Percentiles rank a stretch among this genome's conserved stretches.
phyloP scores from a whole-genome alignment of 2,888 invertebrate species.

The Caenorhabditis doughertyi region DNA sequence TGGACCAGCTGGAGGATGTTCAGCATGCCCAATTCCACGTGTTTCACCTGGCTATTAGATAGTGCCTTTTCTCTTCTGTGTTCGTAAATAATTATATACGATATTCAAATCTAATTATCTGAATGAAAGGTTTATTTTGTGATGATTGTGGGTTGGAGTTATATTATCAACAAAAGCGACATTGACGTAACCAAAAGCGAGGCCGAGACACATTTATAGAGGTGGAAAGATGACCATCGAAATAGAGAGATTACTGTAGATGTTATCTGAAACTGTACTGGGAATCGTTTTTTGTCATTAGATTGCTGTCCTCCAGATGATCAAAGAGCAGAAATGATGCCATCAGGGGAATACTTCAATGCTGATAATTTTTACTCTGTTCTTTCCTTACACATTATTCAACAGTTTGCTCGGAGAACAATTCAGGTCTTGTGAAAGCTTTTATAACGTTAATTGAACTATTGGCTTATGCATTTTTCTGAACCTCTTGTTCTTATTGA shows the following conservation, averaged over 20 bases:
- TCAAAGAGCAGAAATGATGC: constrained; percentile 9
- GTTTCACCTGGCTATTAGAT: constrained; percentile 66
- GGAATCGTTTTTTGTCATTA: background rate
- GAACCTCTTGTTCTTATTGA: too few relatives aligned
- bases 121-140: constrained; percentile 17
- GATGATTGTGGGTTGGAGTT: constrained; percentile 6
- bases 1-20: constrained; percentile 57
- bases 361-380: too few relatives aligned
- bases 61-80: background rate
- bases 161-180: constrained; percentile 28
- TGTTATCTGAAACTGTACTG: constrained; percentile 35
- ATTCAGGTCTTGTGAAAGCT: too few relatives aligned
- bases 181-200: constrained; percentile 25
- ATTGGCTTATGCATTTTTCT: too few relatives aligned
- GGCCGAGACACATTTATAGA: constrained; percentile 25
- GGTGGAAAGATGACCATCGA: constrained; percentile 26
- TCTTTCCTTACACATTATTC: too few relatives aligned
- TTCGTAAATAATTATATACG: background rate
- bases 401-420: too few relatives aligned
- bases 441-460: too few relatives aligned
- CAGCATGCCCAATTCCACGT: constrained; percentile 64
- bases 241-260: constrained; percentile 25
- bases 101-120: background rate
- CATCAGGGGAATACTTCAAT: too few relatives aligned
- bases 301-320: background rate